Base-by-base conservation (phyloP, 2,113 vertebrate genomes). In the Loxodonta africana region DNA sequence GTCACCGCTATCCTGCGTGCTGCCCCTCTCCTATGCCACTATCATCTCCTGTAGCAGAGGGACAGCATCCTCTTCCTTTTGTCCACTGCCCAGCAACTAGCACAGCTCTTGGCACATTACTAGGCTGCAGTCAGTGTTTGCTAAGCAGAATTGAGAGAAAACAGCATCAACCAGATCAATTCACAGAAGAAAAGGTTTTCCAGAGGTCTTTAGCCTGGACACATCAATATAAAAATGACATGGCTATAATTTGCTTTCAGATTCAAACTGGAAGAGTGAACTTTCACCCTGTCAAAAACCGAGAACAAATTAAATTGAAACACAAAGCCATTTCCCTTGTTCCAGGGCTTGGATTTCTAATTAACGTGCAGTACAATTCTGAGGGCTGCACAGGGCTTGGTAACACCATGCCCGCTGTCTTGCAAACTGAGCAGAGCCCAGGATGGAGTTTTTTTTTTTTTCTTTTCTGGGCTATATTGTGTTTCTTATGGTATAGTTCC, bases 221-320 rank as follows among this genome's bases (percentile, higher is more conserved):
- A 73, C 82, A 85, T 95, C 95, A 78, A 83, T 92, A 95, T 65
- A 94, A 92, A 96, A 97, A 95, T 78, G 94, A 94, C 77, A 80
- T 63, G 51, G 78, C 87, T 97, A 76, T 90, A 95, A 96, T 96
- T 90, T 92, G 91, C 95, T 94, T 96, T 96, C 95, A 95, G 90
- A 97, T 95, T 98, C 96, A 95, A 85, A 92, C 85, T 60, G 67
- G 87, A 71, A 95, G 95, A 73, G 83, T 91, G 82, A 95, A 97
- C 95, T 96, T 92, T 94, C 94, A 97, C 97, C 95, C 92, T 94
- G 95, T 97, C 96, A 98, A 97, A 97, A 97, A 97, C 93, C 65
- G 85, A 95, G 96, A 98, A 96, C 95, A 96, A 96, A 98, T 97
- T 97, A 96, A 96, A 98, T 97, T 97, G 95, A 97, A 95, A 95